Base-by-base conservation (phyloP, 1,140 invertebrate genomes). In the Metopolophium dirhodum region DNA sequence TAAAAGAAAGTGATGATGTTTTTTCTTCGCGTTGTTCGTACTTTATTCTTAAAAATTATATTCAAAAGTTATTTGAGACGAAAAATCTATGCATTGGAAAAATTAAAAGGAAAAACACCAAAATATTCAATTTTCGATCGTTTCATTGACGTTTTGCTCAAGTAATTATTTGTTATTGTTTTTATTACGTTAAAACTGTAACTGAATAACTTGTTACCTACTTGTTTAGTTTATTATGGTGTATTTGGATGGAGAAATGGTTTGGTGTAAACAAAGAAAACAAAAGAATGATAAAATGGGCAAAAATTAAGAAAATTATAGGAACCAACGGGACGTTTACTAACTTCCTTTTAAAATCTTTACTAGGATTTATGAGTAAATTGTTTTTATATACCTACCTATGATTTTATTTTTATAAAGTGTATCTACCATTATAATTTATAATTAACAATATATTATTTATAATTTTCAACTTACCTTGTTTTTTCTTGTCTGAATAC, bases 1-100 rank as follows among this genome's bases (percentile, higher is more conserved):
- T 88, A 8, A 88, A 49, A 49, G 14, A 6, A 3, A 89, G 23
- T 51, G 20, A 18, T 30, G 11, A 90, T 90, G 57, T 91, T 51
- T 51, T 9, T 82, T 35, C 1, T 86, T 41, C 91, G 91, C 14
- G n/a, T 85, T 85, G 18, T 93, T 14, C 91, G 45, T 14, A 51
- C 35, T 57, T 45, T 93, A 49, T 41, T 86, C 11, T 85, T 93
- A 22, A 93, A 86, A 86, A 77, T 93, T 20, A 86, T 93, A 37
- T 93, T 93, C 82, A 86, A 93, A n/a, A 57, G 91, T 57, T 93
- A 93, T 93, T 57, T 93, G 22, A 86, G 91, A 86, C 82, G 82
- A 85, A 93, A 93, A 57, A 61, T 14, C 6, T 93, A 93, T 41
- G 82, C 91, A 41, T 57, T 93, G 35, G 82, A 93, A 41, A 85